Base-by-base conservation (phyloP, 2,888 invertebrate species). In the Lochmaea capreae region DNA sequence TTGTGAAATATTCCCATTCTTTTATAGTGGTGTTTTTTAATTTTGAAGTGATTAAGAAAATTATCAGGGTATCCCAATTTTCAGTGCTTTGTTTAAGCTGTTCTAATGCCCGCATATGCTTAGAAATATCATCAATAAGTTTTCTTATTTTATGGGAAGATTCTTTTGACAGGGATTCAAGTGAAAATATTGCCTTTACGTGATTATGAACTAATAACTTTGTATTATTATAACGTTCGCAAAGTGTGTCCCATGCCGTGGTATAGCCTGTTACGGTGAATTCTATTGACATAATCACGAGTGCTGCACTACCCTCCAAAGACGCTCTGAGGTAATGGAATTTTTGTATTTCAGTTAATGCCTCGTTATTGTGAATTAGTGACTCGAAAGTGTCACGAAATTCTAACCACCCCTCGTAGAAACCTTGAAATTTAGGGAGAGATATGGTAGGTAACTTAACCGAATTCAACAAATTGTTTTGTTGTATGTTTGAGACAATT, bases 261-360 rank as follows among this genome's bases (percentile, higher is more conserved):
- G 43, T 10, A 67, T 76, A 76, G 43, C 65, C 71, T 10, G 6
- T 43, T 1, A 65, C 16, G 18, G 49, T 22, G 12, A 43, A 66
- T 65, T 67, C 18, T 11, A 75, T 39, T 11, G 67, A 42, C 42
- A 62, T n/a, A 3, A 75, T 75, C 1, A 59, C 0, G 11, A 66
- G n/a, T 8, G 66, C 22, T 4, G 75, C 76, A 5, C n/a, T 66
- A 18, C 71, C 67, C 49, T 67, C 67, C 26, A 75, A 66, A 10
- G 72, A 67, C 6, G 61, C 58, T n/a, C 75, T 10, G 26, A 75
- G 59, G 54, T 75, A 76, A 42, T 66, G 67, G 18, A 75, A 76
- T 49, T 70, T 76, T 63, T 74, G 76, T 12, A 76, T 69, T 5
- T 12, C 12, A 16, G 39, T 4, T 12, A 74, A 12, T 14, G 4